Conservation (phyloP, 2,113 vertebrate species). For the Ahaetulla prasina region DNA sequence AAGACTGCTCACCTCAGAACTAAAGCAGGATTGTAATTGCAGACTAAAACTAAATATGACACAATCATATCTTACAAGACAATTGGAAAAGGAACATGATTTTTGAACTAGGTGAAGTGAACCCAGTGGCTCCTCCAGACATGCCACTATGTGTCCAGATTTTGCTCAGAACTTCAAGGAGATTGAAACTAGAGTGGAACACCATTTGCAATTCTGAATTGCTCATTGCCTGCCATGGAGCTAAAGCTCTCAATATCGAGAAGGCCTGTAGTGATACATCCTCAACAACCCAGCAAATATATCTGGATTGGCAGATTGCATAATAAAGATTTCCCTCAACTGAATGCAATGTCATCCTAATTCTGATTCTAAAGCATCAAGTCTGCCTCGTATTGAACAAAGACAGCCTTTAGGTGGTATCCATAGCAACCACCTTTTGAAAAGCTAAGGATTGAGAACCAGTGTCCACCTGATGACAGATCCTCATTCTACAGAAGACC, state of each 20-base stretch:
- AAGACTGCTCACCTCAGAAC: neutral
- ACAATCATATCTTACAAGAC: neutral
- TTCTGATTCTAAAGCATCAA: slow-evolving; percentile 12
- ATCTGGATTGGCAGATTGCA: slow-evolving; percentile 7
- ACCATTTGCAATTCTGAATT: neutral
- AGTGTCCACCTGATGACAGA: slow-evolving; percentile 17
- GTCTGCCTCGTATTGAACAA: slow-evolving; percentile 25
- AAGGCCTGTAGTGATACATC: neutral
- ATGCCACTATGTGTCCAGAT: neutral
- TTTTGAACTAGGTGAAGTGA: neutral
- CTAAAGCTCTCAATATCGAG: too few relatives aligned
- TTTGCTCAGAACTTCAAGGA: neutral
- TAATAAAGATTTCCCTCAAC: slow-evolving; percentile 1
- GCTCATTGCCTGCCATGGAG: neutral
- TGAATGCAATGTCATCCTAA: slow-evolving; percentile 17
- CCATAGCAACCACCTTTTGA: slow-evolving; percentile 35
- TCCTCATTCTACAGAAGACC: neutral
- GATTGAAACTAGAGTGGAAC: neutral
- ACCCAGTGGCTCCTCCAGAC: neutral
- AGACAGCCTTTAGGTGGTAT: slow-evolving; percentile 28
- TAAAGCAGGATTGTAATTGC: neutral
- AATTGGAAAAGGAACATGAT: too few relatives aligned
- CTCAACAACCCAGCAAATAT: neutral
- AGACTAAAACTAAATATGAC: neutral
- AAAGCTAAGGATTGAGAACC: neutral